Conservation (phyloP, 2,113 vertebrate genomes). For the Takifugu bimaculatus region DNA sequence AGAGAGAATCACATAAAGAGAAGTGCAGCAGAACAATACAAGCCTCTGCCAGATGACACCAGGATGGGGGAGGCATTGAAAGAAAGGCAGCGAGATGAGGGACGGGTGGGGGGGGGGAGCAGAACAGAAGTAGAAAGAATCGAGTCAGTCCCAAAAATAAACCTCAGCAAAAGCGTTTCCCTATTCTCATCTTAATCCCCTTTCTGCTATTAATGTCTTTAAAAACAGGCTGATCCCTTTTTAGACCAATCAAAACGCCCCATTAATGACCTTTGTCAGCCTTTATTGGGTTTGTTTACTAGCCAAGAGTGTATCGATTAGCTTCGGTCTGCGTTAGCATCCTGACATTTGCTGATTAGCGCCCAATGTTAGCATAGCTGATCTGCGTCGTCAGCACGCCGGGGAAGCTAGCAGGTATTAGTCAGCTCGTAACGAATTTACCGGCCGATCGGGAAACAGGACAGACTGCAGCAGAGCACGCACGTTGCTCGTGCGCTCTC, state of each 20-base stretch:
- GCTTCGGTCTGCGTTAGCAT: too few species aligned
- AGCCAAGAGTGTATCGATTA: too few species aligned
- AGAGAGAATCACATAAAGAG: slow-evolving; percentile 39
- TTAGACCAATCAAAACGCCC: too few species aligned
- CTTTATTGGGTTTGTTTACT: too few species aligned
- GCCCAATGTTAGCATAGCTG: neutral
- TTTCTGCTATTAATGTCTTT: too few species aligned
- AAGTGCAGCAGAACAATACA: slow-evolving; percentile 60
- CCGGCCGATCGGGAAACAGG: slow-evolving; percentile 9
- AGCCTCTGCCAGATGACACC: slow-evolving; percentile 50
- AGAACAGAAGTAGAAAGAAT: neutral
- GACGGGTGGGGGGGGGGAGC: neutral
- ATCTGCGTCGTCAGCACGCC: too few species aligned
- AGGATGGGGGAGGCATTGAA: slow-evolving; percentile 13
- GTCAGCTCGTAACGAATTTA: too few species aligned
- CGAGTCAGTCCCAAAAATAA: slow-evolving; percentile 51
- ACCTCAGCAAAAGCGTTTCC: slow-evolving; percentile 23
- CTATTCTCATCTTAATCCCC: neutral
- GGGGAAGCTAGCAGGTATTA: too few species aligned
- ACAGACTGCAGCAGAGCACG: neutral
- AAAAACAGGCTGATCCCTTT: too few species aligned
- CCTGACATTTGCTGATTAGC: neutral
- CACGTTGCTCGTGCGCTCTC: neutral
- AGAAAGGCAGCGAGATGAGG: slow-evolving; percentile 8
- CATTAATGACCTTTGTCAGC: too few species aligned